phyloP scores from a whole-genome alignment of 53 echinoderm and acorn worm species.

The Echinometra lucunter region DNA sequence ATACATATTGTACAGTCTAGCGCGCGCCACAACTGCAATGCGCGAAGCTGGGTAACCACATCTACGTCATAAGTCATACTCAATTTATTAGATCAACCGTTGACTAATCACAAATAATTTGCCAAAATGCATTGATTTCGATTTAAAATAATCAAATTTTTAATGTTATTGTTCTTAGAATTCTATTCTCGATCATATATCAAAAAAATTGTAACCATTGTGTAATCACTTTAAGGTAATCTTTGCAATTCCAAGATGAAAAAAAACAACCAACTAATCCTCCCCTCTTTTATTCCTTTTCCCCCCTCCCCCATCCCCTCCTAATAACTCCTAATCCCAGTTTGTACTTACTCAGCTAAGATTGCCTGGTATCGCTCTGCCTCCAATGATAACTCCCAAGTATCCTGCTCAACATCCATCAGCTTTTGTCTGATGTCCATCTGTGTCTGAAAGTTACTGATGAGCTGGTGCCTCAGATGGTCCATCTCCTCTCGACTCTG shows the following conservation, averaged over 20 bases:
- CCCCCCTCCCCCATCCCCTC: neutral
- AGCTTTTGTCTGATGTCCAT: conserved; percentile 90
- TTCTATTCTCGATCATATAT: too few relatives aligned
- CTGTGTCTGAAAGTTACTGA: conserved; percentile 90
- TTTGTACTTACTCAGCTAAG: conserved; percentile 86
- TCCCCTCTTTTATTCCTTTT: neutral
- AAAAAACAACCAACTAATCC: conserved; percentile 14
- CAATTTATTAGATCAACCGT: conserved; percentile 1
- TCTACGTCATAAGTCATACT: too few relatives aligned
- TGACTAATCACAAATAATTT: too few relatives aligned
- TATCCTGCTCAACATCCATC: conserved; percentile 93
- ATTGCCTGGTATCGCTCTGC: conserved; percentile 82
- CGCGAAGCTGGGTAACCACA: too few relatives aligned
- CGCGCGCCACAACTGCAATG: too few relatives aligned
- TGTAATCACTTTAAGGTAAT: too few relatives aligned
- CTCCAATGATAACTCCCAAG: conserved; percentile 88
- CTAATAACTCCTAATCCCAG: neutral
- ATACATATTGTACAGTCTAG: too few relatives aligned
- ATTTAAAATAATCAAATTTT: too few relatives aligned
- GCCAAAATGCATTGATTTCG: too few relatives aligned
- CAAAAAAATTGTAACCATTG: too few relatives aligned
- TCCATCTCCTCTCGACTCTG: conserved; percentile 93
- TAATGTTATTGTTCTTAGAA: too few relatives aligned
- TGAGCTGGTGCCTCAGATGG: conserved; percentile 86
- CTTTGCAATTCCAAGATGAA: too few relatives aligned